phyloP scores from a whole-genome alignment of 1,140 invertebrate species.

The Dufourea novaeangliae region DNA sequence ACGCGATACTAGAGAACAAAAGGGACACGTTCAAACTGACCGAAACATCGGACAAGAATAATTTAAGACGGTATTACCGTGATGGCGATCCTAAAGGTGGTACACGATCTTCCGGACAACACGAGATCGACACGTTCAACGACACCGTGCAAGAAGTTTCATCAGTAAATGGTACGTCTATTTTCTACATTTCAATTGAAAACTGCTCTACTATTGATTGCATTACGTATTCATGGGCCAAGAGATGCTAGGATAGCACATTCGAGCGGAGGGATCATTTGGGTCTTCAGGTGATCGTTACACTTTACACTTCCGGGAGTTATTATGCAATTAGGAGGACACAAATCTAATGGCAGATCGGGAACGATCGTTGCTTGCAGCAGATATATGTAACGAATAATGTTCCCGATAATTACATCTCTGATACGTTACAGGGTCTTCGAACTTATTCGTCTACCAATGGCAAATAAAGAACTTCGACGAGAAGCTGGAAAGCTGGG shows the following conservation, averaged over 20 bases:
- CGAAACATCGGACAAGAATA: neutral
- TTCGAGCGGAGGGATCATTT: no score
- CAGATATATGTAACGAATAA: no score
- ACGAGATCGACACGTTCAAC: slow-evolving; percentile 63
- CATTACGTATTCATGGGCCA: neutral
- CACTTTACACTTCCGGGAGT: no score
- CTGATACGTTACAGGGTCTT: slow-evolving; percentile 30
- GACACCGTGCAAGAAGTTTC: slow-evolving; percentile 50
- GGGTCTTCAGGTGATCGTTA: no score
- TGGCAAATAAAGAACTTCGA: slow-evolving; percentile 76
- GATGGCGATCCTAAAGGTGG: neutral
- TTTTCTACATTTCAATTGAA: neutral
- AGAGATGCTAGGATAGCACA: neutral
- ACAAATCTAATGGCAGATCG: neutral
- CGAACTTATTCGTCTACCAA: slow-evolving; percentile 77
- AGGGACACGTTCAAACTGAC: neutral
- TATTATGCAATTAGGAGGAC: neutral
- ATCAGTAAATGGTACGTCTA: slow-evolving; percentile 56
- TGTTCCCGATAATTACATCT: neutral
- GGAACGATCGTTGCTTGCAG: no score
- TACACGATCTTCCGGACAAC: slow-evolving; percentile 45
- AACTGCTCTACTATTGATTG: neutral
- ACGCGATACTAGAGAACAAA: slow-evolving; percentile 20
- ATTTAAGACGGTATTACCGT: slow-evolving; percentile 1
- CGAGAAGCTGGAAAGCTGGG: slow-evolving; percentile 78